Conservation (phyloP, 2,797 vertebrate species). For the Pangasius sanitwongsei region DNA sequence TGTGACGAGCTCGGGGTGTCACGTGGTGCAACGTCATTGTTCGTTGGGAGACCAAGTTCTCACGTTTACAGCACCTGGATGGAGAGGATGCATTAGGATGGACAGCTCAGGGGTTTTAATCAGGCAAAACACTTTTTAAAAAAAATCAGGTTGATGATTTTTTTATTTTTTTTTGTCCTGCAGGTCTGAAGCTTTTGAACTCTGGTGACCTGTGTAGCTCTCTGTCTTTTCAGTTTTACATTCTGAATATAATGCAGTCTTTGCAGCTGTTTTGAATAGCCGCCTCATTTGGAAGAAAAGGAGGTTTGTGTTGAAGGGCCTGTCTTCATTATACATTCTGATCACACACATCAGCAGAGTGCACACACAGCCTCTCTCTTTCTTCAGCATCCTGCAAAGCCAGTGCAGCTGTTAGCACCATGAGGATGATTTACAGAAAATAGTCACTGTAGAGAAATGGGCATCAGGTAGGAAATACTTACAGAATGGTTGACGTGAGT, state of each 20-base stretch:
- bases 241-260: conserved; percentile 21
- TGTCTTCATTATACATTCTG: conserved; percentile 72
- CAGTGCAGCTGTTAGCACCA: conserved; percentile 29
- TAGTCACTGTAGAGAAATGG: neutral
- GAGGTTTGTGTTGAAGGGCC: conserved; percentile 65
- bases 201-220: neutral
- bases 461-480: neutral
- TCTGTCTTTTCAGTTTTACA: neutral
- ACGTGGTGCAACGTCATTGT: conserved; percentile 7
- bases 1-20: neutral
- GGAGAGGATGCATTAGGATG: neutral
- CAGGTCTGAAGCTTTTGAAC: neutral
- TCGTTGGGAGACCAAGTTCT: neutral
- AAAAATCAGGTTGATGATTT: neutral
- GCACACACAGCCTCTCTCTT: conserved; percentile 57
- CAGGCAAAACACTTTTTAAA: neutral
- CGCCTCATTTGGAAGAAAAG: conserved; percentile 67
- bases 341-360: conserved; percentile 63
- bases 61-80: neutral
- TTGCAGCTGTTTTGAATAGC: conserved; percentile 52
- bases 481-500: neutral
- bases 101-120: neutral
- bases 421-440: neutral
- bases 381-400: conserved; percentile 50
- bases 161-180: neutral